Evolutionary conservation across 1,140 invertebrate genomes (phyloP).

Genomic region (Anastatus disparis): DNA sequence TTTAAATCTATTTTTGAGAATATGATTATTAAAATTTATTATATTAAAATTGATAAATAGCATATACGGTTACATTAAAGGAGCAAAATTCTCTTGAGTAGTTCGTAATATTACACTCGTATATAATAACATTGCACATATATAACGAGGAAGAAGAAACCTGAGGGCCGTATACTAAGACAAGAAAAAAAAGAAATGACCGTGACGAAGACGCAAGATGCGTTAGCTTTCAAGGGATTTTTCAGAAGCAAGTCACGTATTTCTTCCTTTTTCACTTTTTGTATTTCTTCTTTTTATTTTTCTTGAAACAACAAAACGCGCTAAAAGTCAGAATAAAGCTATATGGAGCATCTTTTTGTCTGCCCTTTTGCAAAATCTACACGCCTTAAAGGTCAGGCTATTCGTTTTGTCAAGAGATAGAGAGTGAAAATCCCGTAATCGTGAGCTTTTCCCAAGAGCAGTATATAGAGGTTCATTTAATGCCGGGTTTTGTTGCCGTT

Average conservation of each 20-base stretch:
- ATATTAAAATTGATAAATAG: not conserved
- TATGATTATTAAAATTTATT: too few species aligned
- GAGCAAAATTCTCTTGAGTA: not conserved
- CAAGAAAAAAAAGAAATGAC: not conserved
- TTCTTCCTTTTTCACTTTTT: not conserved
- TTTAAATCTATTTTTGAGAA: too few species aligned
- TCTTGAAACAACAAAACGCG: not conserved
- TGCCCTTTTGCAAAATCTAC: not conserved
- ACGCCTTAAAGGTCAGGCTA: not conserved
- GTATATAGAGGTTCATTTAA: too few species aligned
- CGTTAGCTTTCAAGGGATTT: constrained; percentile 14
- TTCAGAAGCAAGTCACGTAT: constrained; percentile 30
- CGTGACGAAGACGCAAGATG: not conserved
- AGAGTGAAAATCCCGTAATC: too few species aligned
- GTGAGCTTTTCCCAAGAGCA: too few species aligned
- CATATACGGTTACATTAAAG: not conserved
- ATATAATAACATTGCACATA: not conserved
- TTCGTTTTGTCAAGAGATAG: too few species aligned
- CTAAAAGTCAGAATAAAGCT: not conserved
- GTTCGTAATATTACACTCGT: constrained; percentile 16
- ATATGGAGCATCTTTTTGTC: constrained; percentile 1
- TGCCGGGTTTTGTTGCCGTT: too few species aligned
- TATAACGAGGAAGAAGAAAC: constrained; percentile 22
- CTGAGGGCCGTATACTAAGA: not conserved
- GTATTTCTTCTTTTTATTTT: not conserved